Evolutionary conservation across 2,888 invertebrate species (phyloP), one percentile per base, ranked within the genome.

Genomic region (Agriopis aurantiaria): DNA sequence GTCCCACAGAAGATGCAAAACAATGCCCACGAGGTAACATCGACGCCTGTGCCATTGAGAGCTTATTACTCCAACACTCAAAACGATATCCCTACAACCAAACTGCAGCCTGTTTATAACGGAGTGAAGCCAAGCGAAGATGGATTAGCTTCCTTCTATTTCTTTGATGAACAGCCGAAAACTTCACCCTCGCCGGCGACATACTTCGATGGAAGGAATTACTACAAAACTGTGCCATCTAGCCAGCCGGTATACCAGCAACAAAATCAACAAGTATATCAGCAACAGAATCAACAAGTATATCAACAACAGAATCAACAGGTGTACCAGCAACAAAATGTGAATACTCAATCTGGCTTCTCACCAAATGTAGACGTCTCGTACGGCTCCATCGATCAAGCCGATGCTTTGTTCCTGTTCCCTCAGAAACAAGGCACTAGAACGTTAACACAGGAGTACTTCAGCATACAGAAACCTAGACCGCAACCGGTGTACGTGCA

Each of bases 81-180:
- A 82, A 92, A 95, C 72, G 92, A 95, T 72, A 93, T 94, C 65
- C 93, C 95, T 5, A 95, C 95, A 62, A 95, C 95, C 12, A 95
- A 95, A 78, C 78, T 94, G 68, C 93, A 94, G 78, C 93, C 95
- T 1, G 95, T 95, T 65, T 93, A 90, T 72, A 89, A 88, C 64
- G 65, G 65, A 48, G 46, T 52, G 48, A 90, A 92, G 79, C 90
- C 91, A 51, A 91, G 87, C 75, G 89, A 92, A 72, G 93, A 94
- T 78, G 91, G 92, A 53, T 86, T 95, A 63, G 95, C 96, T 0
- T 96, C 96, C 8, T 96, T 96, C 86, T 97, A 95, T 80, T 97
- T 96, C 81, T 96, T 96, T 78, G 96, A 96, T 72, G 96, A 96
- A 82, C 93, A 95, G 76, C 91, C 93, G 0, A 92, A 93, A 77